phyloP scores from a whole-genome alignment of 2,888 invertebrate species.

The Xanthia togata region DNA sequence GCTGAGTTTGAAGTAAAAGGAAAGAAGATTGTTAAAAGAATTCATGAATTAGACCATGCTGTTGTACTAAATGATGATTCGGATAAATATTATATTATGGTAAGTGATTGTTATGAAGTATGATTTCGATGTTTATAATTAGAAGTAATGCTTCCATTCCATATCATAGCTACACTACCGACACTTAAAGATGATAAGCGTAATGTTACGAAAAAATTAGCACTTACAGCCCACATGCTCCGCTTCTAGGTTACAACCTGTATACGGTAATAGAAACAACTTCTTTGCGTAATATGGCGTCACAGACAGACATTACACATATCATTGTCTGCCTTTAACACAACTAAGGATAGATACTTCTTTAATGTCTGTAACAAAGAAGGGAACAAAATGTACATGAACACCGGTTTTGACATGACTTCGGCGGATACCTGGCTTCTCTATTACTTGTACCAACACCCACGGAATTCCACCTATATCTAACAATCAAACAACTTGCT shows the following conservation, averaged over 20 bases:
- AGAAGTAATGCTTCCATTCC: not conserved
- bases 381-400: conserved; percentile 46
- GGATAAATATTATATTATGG: not conserved
- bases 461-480: conserved; percentile 65
- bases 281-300: conserved; percentile 39
- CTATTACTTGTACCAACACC: conserved; percentile 56
- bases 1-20: not conserved
- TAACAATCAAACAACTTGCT: conserved; percentile 62
- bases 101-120: not conserved
- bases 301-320: conserved; percentile 29
- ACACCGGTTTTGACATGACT: conserved; percentile 54
- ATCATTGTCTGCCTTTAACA: conserved; percentile 44
- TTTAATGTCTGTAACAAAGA: conserved; percentile 44
- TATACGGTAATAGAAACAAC: conserved; percentile 11
- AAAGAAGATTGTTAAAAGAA: not conserved
- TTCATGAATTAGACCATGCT: not conserved
- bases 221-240: conserved; percentile 43
- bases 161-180: not conserved
- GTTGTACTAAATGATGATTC: not conserved
- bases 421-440: conserved; percentile 52
- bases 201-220: conserved; percentile 45
- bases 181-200: conserved; percentile 32
- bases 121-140: not conserved
- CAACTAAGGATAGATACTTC: conserved; percentile 4
- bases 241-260: conserved; percentile 33